Evolutionary conservation across 2,888 invertebrate species (phyloP), one percentile per base, ranked within the genome.

Genomic region (Emmelina monodactyla): DNA sequence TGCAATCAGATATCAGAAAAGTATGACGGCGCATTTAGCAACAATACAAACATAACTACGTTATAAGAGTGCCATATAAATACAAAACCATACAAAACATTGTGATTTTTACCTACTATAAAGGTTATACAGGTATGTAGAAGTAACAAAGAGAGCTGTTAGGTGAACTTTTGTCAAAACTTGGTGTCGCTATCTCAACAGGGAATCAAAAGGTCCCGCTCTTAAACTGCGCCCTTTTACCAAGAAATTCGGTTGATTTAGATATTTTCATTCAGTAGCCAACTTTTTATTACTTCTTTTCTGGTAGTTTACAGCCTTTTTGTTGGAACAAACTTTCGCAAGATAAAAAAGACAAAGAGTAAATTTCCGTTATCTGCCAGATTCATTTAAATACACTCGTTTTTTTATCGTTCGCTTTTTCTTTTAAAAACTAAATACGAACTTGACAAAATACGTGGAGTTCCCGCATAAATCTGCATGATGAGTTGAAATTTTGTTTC

Each of bases 241-340:
- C n/a, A n/a, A n/a, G n/a, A n/a, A n/a, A 51, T 45, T 52, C 50
- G 5, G 53, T 55, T 57, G 62, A 67, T 67, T 72, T 60, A 53
- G 57, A 68, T 68, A 64, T 64, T 71, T 67, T 66, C 65, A 72
- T 72, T 73, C 67, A 68, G 65, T 62, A 58, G 55, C 55, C 58
- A 68, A 70, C 62, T 71, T 75, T 65, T 55, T 66, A 68, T 68
- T 68, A 66, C 62, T 70, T 65, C 67, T 29, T 13, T 2, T 29
- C 25, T 66, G 51, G 54, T 64, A 62, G 47, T 45, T 55, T 51
- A n/a, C n/a, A n/a, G 25, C n/a, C 51, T 50, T 56, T 55, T 55
- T 58, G 53, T 57, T 50, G 51, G 47, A 53, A 47, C 49, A 50
- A 59, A 58, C 43, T 55, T 54, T 53, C 48, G 46, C 28, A 19